Evolutionary conservation across 1,140 invertebrate genomes (phyloP), one percentile per base, ranked within the genome.

Genomic region (Drosophila tsacasi): DNA sequence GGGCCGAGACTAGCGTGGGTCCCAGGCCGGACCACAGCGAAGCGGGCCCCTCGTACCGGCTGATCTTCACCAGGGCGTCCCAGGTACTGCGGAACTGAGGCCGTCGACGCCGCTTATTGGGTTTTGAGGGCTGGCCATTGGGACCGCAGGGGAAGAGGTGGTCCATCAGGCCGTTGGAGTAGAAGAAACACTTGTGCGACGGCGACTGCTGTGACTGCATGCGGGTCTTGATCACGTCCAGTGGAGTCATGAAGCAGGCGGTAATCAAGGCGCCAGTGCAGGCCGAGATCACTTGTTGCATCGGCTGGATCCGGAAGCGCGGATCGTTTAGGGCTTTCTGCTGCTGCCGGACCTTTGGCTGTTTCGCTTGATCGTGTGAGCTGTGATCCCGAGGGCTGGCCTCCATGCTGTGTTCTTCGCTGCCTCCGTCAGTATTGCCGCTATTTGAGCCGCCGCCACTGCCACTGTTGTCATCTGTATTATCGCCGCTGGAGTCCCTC

Each of bases 211-310:
- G 98, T 8, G 97, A 96, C 94, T 99, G 99, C 52, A 99, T 94
- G 32, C 99, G 95, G 76, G 99, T 99, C 95, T 99, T 99, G 1
- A 99, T 98, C n/a, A 99, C 99, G 95, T 99, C 99, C 73, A 99
- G 94, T 0, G 99, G 99, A 5, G 99, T 99, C 92, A 99, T 97
- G 85, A 98, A 95, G 46, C 97, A 86, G 30, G 98, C 98, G 66
- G 98, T 99, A 80, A 98, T 94, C 47, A 99, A 92, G 37, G 98
- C 98, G 73, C 98, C 98, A 25, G 96, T 96, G 93, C 97, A 98
- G 54, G 98, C 97, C 35, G 98, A 96, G 77, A 97, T 94, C 94
- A 98, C 97, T 94, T 99, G 98, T 93, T 99, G 98, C 64, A 95
- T 86, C 0, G 97, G 96, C 62, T 95, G 97, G 60, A 98, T 97